Base-by-base conservation (phyloP, 2,797 vertebrate species). In the Triplophysa bombifrons region DNA sequence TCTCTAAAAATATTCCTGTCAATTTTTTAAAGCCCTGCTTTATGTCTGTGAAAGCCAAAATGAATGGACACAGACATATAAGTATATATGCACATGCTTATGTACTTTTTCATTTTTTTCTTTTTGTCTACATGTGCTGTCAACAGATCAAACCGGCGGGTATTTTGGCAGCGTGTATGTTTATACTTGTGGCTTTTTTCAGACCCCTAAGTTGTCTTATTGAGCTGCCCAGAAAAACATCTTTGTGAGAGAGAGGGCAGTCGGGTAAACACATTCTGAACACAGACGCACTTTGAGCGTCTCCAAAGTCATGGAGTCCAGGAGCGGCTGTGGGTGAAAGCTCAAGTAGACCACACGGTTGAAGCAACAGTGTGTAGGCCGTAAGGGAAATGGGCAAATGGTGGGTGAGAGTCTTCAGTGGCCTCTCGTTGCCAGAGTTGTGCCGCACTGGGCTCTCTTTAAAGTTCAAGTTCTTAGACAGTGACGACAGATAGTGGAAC, bases 291-390 rank as follows among this genome's bases (percentile, higher is more conserved):
- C 91, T 91, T 70, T 82, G 74, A 82, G 86, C 30, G 41, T 55
- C 79, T 84, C 74, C 56, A 81, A 48, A 71, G 75, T 74, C 71
- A 48, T 51, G 67, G 67, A 74, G 60, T 30, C 68, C 73, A 84
- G 88, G 84, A 82, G 82, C 60, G 12, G 75, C 82, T 80, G 85
- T 78, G 63, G 86, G 87, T 88, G 85, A 80, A 83, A 83, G 65
- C 80, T 83, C 87, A 91, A 92, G 90, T 88, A 91, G 93, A 90
- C 89, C 88, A 88, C 90, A 90, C 81, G 81, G 86, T 88, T 90
- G 86, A 91, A 90, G 87, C 86, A 92, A 92, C 90, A 91, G 88
- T 86, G 75, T 22, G 55, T 72, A 78, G 84, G 73, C 67, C 25
- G 77, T 50, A 71, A 22, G 48, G 78, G 77, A 83, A 83, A 75